Conservation (phyloP, 2,797 vertebrate species). For the Saguinus oedipus region DNA sequence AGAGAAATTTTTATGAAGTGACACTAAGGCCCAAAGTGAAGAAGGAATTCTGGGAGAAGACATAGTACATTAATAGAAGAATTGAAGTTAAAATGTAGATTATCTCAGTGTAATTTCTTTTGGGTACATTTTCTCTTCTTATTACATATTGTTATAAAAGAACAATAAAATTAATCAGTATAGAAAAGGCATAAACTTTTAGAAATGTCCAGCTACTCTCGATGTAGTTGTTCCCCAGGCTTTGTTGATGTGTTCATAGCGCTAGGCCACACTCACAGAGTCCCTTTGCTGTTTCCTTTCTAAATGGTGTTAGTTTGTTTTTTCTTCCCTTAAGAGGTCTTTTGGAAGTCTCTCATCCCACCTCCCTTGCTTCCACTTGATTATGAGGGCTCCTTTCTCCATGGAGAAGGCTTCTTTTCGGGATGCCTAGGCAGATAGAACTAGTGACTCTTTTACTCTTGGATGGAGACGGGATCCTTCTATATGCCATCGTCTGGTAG, state of each 20-base stretch:
- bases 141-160: background rate
- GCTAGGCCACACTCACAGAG: background rate
- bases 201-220: slow-evolving; percentile 15
- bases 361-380: background rate
- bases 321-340: background rate
- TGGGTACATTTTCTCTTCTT: background rate
- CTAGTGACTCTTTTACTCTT: background rate
- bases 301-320: background rate
- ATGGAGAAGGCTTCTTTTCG: background rate
- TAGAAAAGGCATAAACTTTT: slow-evolving; percentile 7
- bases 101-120: slow-evolving; percentile 8
- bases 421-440: background rate
- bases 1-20: slow-evolving; percentile 29
- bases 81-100: background rate
- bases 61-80: background rate
- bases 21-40: slow-evolving; percentile 1
- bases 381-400: background rate
- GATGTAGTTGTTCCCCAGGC: background rate
- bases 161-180: slow-evolving; percentile 39
- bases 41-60: slow-evolving; percentile 35
- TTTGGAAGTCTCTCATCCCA: background rate
- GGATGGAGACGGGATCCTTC: background rate
- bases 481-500: background rate
- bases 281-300: slow-evolving; percentile 25
- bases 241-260: background rate